Evolutionary conservation across 1,140 invertebrate genomes (phyloP), one percentile per base, ranked within the genome.

Genomic region (Drosophila dunni): DNA sequence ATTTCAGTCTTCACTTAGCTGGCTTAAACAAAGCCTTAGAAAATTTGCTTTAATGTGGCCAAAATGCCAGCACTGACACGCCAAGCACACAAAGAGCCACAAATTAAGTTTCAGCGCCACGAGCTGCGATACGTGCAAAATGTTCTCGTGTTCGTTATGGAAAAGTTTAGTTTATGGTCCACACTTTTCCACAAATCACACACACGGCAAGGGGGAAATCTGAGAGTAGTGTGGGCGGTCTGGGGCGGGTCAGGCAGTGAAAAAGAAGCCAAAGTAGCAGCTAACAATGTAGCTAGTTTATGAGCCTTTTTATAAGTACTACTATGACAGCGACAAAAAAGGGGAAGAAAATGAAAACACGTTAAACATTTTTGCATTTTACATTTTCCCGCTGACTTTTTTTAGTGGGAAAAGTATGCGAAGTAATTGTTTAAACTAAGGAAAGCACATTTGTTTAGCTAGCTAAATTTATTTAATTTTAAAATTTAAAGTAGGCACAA

Each of bases 231-330:
- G 8, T n/a, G 20, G 17, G 44, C 15, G 2, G 15, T 10, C 15
- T 17, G 33, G 1, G 1, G 42, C 9, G 4, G 36, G 38, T 45
- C 54, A 72, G 48, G 48, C 29, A 64, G 62, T 40, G 53, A 74
- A 60, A 77, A 60, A 80, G 50, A 69, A 81, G 45, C 67, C 53
- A 66, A 34, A 20, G 50, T 7, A 34, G 24, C 17, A 11, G 34
- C 36, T 45, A 78, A 85, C 81, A 85, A 79, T 63, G 78, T 72
- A 72, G 70, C 75, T 40, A 68, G 24, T 72, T 78, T 78, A 81
- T 77, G 66, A 72, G 61, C 50, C 63, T 46, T 65, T 54, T 65
- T 48, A 58, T 62, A 29, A 29, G 24, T 29, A 29, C 24, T 29
- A 29, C 24, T 5, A 44, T 40, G 36, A 48, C 24, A 10, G 9